Evolutionary conservation across 1,140 invertebrate species (phyloP).

Genomic region (Ips nitidus): DNA sequence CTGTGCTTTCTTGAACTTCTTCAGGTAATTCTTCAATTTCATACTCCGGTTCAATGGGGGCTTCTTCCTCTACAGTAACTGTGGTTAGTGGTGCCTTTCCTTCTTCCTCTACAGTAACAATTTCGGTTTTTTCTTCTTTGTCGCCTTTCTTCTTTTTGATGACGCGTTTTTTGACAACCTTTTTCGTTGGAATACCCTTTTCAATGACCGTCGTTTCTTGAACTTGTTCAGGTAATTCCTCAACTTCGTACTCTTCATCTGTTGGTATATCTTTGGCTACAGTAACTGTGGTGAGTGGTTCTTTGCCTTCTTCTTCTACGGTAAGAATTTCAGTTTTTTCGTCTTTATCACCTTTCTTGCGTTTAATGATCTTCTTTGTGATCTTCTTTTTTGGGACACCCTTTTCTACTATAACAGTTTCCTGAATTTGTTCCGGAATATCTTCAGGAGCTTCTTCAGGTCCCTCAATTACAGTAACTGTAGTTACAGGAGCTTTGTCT

Average conservation of each 20-base stretch:
- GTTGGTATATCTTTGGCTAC: slow-evolving; percentile 32
- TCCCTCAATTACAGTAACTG: slow-evolving; percentile 44
- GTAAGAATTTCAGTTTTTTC: slow-evolving; percentile 32
- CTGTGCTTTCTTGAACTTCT: slow-evolving; percentile 38
- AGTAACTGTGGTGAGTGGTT: slow-evolving; percentile 49
- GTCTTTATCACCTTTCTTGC: slow-evolving; percentile 34
- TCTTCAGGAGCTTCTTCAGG: slow-evolving; percentile 48
- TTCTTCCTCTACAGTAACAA: slow-evolving; percentile 48
- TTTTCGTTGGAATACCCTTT: slow-evolving; percentile 47
- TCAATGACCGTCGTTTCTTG: slow-evolving; percentile 43
- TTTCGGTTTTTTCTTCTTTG: slow-evolving; percentile 46
- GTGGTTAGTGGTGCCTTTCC: slow-evolving; percentile 51
- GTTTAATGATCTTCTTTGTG: slow-evolving; percentile 40
- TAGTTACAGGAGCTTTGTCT: slow-evolving; percentile 46
- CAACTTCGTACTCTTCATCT: slow-evolving; percentile 33
- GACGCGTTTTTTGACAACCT: slow-evolving; percentile 49
- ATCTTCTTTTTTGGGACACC: slow-evolving; percentile 43
- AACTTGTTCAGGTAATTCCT: slow-evolving; percentile 44
- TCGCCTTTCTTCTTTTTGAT: slow-evolving; percentile 50
- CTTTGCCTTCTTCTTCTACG: slow-evolving; percentile 51
- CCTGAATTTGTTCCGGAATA: slow-evolving; percentile 39
- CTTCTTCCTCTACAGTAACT: slow-evolving; percentile 39
- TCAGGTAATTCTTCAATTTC: slow-evolving; percentile 47
- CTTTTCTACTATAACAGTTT: slow-evolving; percentile 47
- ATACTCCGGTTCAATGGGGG: slow-evolving; percentile 33